A percentile compares a stretch with the other conserved stretches of the same genome.
Conservation (phyloP, 2,113 vertebrate genomes). For the Dicerorhinus sumatrensis region DNA sequence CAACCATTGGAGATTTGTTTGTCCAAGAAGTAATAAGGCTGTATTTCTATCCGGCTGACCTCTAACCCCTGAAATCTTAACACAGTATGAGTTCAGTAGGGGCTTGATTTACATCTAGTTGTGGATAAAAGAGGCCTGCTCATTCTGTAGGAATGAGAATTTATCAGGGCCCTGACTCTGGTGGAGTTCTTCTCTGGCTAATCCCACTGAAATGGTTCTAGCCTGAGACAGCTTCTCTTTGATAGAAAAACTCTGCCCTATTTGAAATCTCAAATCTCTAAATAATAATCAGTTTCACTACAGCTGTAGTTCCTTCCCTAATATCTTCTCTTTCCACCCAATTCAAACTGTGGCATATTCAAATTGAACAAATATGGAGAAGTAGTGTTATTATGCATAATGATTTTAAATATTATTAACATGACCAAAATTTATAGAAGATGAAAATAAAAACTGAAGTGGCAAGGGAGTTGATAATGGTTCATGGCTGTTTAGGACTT, state of each 20-base stretch:
- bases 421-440: not conserved
- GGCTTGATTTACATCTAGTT: not conserved
- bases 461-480: not conserved
- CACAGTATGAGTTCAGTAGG: not conserved
- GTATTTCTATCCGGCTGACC: not conserved
- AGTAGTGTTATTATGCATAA: not conserved
- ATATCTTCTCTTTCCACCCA: not conserved
- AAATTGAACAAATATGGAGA: not conserved
- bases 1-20: not conserved
- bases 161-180: not conserved
- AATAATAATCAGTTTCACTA: not conserved
- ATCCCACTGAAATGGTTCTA: not conserved
- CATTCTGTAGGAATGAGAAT: not conserved
- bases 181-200: not conserved
- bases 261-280: not conserved
- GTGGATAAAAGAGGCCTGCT: not conserved
- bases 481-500: not conserved
- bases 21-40: not conserved
- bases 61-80: not conserved
- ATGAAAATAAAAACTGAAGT: not conserved
- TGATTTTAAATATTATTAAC: not conserved
- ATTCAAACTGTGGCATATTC: not conserved
- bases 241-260: not conserved
- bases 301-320: not conserved
- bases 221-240: not conserved